phyloP scores from a whole-genome alignment of 1,140 invertebrate genomes.

The Idris sp. region DNA sequence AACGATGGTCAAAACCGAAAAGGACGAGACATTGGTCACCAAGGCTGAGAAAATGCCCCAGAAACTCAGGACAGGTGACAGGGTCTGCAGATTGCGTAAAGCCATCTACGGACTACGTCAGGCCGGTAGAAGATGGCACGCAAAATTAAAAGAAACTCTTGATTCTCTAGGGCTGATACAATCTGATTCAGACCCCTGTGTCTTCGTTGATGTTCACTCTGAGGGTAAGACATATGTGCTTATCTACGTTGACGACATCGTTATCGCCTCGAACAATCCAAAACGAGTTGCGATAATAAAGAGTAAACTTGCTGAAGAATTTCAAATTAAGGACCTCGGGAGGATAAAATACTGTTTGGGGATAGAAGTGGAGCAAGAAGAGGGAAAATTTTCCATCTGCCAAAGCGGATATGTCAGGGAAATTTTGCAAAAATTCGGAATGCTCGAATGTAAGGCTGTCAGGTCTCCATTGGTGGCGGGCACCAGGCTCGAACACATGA shows the following conservation, averaged over 20 bases:
- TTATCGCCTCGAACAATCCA: too few species aligned
- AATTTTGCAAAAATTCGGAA: too few species aligned
- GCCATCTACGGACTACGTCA: constrained; percentile 4
- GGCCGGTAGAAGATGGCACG: constrained; percentile 6
- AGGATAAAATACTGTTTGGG: background rate
- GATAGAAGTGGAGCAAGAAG: too few species aligned
- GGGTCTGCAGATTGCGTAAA: constrained; percentile 2
- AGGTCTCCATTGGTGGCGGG: background rate
- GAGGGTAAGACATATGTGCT: too few species aligned
- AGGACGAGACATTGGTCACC: background rate
- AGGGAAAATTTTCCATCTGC: too few species aligned
- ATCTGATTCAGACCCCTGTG: constrained; percentile 2
- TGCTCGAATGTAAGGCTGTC: too few species aligned
- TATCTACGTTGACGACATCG: too few species aligned
- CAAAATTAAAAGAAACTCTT: background rate
- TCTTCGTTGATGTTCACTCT: constrained; percentile 2
- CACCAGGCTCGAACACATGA: background rate
- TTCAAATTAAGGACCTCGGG: constrained; percentile 8
- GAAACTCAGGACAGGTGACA: background rate
- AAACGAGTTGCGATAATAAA: too few species aligned
- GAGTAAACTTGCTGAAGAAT: background rate
- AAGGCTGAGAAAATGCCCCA: background rate
- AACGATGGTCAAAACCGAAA: background rate
- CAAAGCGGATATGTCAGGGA: too few species aligned
- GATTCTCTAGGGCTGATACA: background rate